Percentiles rank a stretch among this genome's conserved stretches.
phyloP scores from a whole-genome alignment of 2,888 invertebrate species.

The Aphodius granarius region DNA sequence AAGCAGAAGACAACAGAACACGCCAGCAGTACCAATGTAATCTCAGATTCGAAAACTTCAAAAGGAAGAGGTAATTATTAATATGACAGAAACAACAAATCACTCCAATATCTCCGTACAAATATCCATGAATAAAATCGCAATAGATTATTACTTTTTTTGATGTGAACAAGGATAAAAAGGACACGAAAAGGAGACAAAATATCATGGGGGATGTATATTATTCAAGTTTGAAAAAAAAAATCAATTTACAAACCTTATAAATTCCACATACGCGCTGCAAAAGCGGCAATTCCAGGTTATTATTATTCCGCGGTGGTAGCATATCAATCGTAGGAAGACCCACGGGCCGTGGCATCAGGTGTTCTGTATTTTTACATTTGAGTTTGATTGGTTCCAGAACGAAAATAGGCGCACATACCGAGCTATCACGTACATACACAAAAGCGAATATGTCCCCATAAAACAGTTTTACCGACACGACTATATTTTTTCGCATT shows the following conservation, averaged over 20 bases:
- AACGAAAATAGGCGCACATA: background rate
- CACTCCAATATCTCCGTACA: too few relatives aligned
- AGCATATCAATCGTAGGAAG: background rate
- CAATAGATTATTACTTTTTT: too few relatives aligned
- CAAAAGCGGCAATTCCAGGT: background rate
- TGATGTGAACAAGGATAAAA: background rate
- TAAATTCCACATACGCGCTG: background rate
- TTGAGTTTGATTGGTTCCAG: background rate
- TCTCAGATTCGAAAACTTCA: slow-evolving; percentile 44
- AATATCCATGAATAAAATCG: background rate
- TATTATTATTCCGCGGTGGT: background rate
- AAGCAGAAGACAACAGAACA: slow-evolving; percentile 39
- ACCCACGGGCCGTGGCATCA: background rate
- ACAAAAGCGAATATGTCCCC: background rate
- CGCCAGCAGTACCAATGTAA: slow-evolving; percentile 42
- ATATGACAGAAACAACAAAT: too few relatives aligned
- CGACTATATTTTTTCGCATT: background rate
- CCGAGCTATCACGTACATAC: background rate
- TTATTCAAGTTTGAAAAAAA: background rate
- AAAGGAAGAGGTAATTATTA: slow-evolving; percentile 44
- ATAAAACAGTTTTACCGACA: background rate
- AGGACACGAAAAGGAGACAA: background rate
- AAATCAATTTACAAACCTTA: background rate
- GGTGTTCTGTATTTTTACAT: background rate
- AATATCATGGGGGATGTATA: background rate